Percentiles rank a stretch among this genome's conserved stretches.
Conservation (phyloP, 1,140 invertebrate genomes). For the Galendromus occidentalis region DNA sequence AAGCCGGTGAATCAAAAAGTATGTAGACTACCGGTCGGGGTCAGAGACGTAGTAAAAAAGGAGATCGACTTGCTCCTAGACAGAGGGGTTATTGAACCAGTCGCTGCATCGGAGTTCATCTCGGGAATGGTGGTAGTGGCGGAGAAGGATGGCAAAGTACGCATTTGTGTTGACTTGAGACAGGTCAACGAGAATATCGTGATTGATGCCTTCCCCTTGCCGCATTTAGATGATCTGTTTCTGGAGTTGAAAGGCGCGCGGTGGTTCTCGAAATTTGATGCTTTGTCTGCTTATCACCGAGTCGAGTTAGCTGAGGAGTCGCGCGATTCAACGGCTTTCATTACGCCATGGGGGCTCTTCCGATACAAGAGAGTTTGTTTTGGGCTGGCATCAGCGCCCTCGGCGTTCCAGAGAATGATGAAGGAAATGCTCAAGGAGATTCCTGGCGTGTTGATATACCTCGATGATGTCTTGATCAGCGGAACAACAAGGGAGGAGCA, state of each 20-base stretch:
- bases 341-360: background rate
- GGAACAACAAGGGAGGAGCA: too few relatives aligned
- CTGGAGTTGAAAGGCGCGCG: background rate
- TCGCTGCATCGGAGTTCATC: background rate
- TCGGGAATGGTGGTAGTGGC: background rate
- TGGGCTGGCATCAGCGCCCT: too few relatives aligned
- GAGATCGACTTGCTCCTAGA: background rate
- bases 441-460: background rate
- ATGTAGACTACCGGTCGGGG: background rate
- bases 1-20: background rate
- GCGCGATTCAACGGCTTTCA: too few relatives aligned
- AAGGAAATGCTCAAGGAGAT: background rate
- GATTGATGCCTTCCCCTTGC: too few relatives aligned
- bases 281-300: background rate
- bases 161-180: background rate
- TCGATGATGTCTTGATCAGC: too few relatives aligned
- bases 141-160: background rate
- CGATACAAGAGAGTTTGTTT: background rate
- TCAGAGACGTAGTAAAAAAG: background rate
- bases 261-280: too few relatives aligned
- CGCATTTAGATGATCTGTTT: too few relatives aligned
- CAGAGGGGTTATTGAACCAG: background rate
- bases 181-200: too few relatives aligned
- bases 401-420: background rate
- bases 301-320: background rate